Conservation (phyloP, 2,113 vertebrate species). For the Crotalus tigris region DNA sequence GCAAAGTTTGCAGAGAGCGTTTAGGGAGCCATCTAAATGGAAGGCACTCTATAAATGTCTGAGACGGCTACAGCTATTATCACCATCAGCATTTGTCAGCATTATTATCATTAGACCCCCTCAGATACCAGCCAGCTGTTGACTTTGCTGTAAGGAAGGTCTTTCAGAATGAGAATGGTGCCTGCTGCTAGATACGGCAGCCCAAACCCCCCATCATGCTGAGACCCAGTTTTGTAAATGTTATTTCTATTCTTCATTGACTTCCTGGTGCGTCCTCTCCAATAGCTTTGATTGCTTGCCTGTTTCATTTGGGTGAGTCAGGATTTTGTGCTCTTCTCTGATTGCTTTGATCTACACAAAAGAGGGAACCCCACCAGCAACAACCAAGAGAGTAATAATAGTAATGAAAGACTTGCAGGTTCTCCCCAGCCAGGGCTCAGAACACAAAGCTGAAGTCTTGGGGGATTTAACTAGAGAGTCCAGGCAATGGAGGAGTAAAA, state of each 20-base stretch:
- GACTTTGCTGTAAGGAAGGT: constrained; percentile 22
- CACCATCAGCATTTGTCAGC: constrained; percentile 23
- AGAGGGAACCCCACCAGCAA: constrained; percentile 22
- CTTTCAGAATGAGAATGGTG: constrained; percentile 49
- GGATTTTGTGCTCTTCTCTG: constrained; percentile 44
- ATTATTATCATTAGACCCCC: constrained; percentile 55
- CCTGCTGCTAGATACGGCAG: constrained; percentile 49
- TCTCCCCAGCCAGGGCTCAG: background rate
- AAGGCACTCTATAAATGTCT: background rate
- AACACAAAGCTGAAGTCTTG: background rate
- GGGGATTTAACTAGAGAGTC: rapidly evolving
- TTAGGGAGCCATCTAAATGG: background rate
- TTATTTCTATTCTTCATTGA: constrained; percentile 54
- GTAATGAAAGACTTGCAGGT: background rate
- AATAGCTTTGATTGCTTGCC: constrained; percentile 60
- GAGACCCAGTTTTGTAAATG: constrained; percentile 59
- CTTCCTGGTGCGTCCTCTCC: constrained; percentile 54
- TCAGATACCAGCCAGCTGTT: constrained; percentile 52
- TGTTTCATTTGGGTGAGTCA: constrained; percentile 46
- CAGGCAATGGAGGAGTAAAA: background rate
- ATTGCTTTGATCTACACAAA: constrained; percentile 51
- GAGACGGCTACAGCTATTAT: constrained; percentile 33
- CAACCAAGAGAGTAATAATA: constrained; percentile 29
- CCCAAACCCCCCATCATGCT: constrained; percentile 54
- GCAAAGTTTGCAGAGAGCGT: background rate